phyloP scores from a whole-genome alignment of 2,113 vertebrate genomes.

The Charina bottae region DNA sequence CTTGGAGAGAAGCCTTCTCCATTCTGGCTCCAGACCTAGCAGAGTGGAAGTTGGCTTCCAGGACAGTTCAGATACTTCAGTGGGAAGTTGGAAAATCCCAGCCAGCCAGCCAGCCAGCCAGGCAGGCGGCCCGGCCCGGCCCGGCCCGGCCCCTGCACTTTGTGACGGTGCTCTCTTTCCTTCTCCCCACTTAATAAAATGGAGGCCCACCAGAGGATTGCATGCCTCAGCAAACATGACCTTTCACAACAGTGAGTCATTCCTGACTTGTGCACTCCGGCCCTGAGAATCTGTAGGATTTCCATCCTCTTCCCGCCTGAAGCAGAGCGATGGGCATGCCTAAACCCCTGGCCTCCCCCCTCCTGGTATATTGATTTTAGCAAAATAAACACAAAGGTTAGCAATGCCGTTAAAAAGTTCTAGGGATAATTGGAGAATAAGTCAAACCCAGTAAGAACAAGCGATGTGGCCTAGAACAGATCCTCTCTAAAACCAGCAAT shows the following conservation, averaged over 20 bases:
- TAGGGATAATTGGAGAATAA: not conserved
- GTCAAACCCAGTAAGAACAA: not conserved
- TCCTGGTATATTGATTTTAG: not conserved
- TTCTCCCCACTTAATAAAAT: not conserved
- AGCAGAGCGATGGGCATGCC: not conserved
- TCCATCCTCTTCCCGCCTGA: not conserved
- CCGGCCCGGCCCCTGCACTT: no score
- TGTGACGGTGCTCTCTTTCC: not conserved
- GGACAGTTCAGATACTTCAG: not conserved
- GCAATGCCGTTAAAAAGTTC: not conserved
- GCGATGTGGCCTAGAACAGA: not conserved
- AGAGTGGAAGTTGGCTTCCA: not conserved
- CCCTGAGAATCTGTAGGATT: not conserved
- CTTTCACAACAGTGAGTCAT: not conserved
- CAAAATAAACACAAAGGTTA: not conserved
- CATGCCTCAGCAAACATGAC: no score
- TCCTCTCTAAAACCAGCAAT: not conserved
- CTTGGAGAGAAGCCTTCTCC: not conserved
- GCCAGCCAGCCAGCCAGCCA: not conserved
- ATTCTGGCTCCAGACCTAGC: not conserved
- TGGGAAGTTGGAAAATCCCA: conserved; percentile 30
- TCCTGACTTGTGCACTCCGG: not conserved
- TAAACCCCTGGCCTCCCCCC: not conserved
- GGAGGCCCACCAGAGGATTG: not conserved
- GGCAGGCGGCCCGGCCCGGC: no score